A percentile compares a stretch with the other conserved stretches of the same genome.
Evolutionary conservation across 1,140 invertebrate genomes (phyloP).

Genomic region (Drosophila navojoa): DNA sequence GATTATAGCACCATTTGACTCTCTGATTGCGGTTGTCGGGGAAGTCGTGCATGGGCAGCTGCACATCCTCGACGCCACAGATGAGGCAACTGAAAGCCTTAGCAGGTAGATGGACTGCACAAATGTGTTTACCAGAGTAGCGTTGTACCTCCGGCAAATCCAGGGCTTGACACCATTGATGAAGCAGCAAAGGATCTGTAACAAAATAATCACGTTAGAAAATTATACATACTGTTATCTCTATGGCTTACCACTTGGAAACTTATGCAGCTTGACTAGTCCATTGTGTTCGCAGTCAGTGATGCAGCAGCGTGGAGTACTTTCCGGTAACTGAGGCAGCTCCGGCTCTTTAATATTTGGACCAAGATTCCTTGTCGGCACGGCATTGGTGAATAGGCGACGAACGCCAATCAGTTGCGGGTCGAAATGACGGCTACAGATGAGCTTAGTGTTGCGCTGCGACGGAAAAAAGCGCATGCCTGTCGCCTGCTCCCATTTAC

Average conservation of each 20-base stretch:
- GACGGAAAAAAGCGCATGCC: slow-evolving; percentile 67
- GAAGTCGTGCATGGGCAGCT: slow-evolving; percentile 60
- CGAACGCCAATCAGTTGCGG: slow-evolving; percentile 66
- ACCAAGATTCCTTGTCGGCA: slow-evolving; percentile 56
- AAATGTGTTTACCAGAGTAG: slow-evolving; percentile 55
- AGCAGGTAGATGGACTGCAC: slow-evolving; percentile 52
- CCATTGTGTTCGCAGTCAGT: slow-evolving; percentile 42
- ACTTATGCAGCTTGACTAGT: slow-evolving; percentile 50
- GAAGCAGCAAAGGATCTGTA: slow-evolving; percentile 47
- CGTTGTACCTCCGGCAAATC: slow-evolving; percentile 42
- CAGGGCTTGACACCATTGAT: slow-evolving; percentile 60
- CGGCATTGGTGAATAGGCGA: slow-evolving; percentile 62
- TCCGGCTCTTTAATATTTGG: slow-evolving; percentile 2
- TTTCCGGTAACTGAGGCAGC: not conserved
- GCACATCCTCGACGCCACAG: slow-evolving; percentile 49
- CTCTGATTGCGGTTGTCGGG: slow-evolving; percentile 65
- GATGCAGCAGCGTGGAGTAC: slow-evolving; percentile 49
- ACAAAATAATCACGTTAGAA: not conserved
- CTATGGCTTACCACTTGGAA: slow-evolving; percentile 55
- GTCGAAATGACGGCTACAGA: slow-evolving; percentile 71
- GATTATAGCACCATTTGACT: slow-evolving; percentile 72
- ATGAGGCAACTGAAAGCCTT: slow-evolving; percentile 44
- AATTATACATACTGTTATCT: not conserved
- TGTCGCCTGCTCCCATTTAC: slow-evolving; percentile 63
- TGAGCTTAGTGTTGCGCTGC: slow-evolving; percentile 69